A percentile compares a stretch with the other conserved stretches of the same genome.
phyloP scores from a whole-genome alignment of 1,140 invertebrate genomes.

The Rhopalosiphum maidis region DNA sequence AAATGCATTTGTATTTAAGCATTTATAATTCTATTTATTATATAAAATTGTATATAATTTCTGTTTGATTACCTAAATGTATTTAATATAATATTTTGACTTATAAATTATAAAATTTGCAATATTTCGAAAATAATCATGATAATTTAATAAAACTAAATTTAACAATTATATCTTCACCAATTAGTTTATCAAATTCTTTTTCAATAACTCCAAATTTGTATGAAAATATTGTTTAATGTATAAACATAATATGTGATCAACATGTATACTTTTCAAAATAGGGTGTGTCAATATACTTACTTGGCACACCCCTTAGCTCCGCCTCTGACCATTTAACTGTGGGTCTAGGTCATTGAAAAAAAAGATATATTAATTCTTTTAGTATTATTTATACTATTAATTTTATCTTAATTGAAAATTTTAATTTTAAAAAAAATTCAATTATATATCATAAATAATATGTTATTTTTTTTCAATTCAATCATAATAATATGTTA shows the following conservation, averaged over 20 bases:
- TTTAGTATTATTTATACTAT: neutral
- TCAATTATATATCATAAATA: neutral
- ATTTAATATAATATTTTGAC: no score
- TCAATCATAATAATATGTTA: neutral
- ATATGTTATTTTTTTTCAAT: neutral
- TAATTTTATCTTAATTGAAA: neutral
- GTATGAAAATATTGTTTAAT: neutral
- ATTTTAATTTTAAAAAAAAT: neutral
- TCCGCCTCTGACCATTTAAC: neutral
- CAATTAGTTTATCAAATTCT: neutral
- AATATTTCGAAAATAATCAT: neutral
- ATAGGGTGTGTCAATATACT: slow-evolving; percentile 5
- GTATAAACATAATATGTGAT: neutral
- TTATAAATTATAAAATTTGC: no score
- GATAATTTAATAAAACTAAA: neutral
- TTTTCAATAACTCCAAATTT: neutral
- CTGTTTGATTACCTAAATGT: neutral
- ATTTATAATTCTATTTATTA: neutral
- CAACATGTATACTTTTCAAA: neutral
- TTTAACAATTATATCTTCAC: neutral
- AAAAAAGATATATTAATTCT: neutral
- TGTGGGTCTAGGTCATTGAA: slow-evolving; percentile 13
- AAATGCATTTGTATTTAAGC: neutral
- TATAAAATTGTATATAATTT: neutral
- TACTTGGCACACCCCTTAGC: neutral